Evolutionary conservation across 2,888 invertebrate genomes (phyloP).

Genomic region (Mystacides longicornis): DNA sequence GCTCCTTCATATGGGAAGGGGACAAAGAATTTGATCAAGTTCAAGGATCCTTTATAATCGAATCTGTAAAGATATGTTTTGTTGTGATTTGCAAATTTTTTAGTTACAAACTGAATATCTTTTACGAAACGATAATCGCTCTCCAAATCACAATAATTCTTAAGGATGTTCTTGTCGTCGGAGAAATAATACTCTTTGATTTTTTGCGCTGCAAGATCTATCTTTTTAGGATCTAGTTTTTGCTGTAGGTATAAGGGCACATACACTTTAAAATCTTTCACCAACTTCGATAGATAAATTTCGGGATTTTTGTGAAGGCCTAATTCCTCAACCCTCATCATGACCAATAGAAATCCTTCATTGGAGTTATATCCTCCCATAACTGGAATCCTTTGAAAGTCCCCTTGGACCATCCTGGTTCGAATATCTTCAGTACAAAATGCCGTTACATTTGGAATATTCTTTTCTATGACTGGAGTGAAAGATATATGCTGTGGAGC

Average conservation of each 20-base stretch:
- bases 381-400: slow-evolving; percentile 34
- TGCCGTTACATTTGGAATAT: background rate
- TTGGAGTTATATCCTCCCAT: slow-evolving; percentile 35
- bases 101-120: slow-evolving; percentile 24
- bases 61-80: slow-evolving; percentile 26
- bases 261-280: slow-evolving; percentile 27
- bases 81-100: slow-evolving; percentile 11
- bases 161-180: slow-evolving; percentile 12
- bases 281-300: slow-evolving; percentile 14
- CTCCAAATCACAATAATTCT: slow-evolving; percentile 23
- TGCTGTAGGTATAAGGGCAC: slow-evolving; percentile 24
- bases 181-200: slow-evolving; percentile 30
- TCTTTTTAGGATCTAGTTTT: background rate
- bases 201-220: slow-evolving; percentile 6
- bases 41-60: slow-evolving; percentile 24
- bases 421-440: slow-evolving; percentile 6
- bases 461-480: slow-evolving; percentile 9
- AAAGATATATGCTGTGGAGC: slow-evolving; percentile 3
- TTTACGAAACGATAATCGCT: slow-evolving; percentile 27
- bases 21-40: background rate
- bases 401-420: slow-evolving; percentile 5
- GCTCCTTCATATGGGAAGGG: slow-evolving; percentile 11
- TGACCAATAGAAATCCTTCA: slow-evolving; percentile 31
- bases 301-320: slow-evolving; percentile 19
- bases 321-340: slow-evolving; percentile 10